Base-by-base conservation (phyloP, 2,797 vertebrate species). In the Periparus ater region DNA sequence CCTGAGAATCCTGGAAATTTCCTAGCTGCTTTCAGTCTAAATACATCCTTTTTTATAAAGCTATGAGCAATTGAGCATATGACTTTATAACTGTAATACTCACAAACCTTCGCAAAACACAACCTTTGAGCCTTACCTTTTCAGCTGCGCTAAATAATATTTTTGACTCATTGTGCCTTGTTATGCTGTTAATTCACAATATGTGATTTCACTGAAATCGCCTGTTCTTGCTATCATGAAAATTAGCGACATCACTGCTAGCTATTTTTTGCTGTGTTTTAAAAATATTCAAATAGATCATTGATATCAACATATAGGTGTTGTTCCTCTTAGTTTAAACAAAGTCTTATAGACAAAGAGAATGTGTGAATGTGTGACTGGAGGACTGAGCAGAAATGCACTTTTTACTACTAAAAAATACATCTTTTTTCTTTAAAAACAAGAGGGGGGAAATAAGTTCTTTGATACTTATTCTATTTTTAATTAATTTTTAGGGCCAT, bases 401-500 rank as follows among this genome's bases (percentile, higher is more conserved):
- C 26, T 38, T 94, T 76, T 44, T 74, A 36, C 80, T 90, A 30
- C 21, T 55, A 48, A 26, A 26, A 51, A 21, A 40, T 40, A 11
- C 6, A 3, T 38, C 1, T 51, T 48, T 68, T 74, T 65, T 58
- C 29, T 80, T 88, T 34, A 51, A 63, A 65, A 84, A 58, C 14
- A 29, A 50, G 25, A 29, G 19, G 26, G 19, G 18, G 2, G 9
- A 57, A 62, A 36, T 54, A 89, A 61, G 12, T 62, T 81, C 75
- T 96, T 93, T 91, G 70, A 65, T 89, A 45, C 3, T 57, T 93
- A 67, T 94, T 96, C 65, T 93, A 71, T 87, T 96, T 96, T 95
- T 87, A 95, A 93, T 96, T 84, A 87, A 61, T 92, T 96, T 96
- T 93, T 77, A 48, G 68, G 60, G 78, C 94, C 72, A 83, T 84